phyloP scores from a whole-genome alignment of 2,888 invertebrate species.

The Plebejus melissa region DNA sequence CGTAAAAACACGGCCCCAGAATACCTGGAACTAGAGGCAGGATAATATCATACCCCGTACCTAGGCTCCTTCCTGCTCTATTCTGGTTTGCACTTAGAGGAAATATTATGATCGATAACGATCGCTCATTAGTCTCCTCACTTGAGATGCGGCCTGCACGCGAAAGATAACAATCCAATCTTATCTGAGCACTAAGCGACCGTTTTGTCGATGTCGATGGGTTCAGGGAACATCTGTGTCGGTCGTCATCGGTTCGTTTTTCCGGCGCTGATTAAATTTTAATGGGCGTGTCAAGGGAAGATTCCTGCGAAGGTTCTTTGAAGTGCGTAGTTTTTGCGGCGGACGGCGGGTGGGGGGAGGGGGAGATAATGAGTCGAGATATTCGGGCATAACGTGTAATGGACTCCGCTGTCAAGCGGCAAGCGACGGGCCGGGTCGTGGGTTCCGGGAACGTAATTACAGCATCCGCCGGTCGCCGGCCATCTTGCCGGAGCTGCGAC shows the following conservation, averaged over 20 bases:
- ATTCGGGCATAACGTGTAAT: background rate
- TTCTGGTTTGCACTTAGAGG: slow-evolving; percentile 2
- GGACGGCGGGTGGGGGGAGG: background rate
- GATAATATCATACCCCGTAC: background rate
- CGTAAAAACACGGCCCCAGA: slow-evolving; percentile 5
- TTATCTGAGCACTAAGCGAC: background rate
- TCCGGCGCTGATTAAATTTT: slow-evolving; percentile 22
- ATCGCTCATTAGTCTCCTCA: background rate
- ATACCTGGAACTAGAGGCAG: background rate
- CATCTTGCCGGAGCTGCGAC: background rate
- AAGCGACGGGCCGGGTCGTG: slow-evolving; percentile 41
- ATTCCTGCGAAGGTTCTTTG: slow-evolving; percentile 13
- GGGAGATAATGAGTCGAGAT: background rate
- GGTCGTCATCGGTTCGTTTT: background rate
- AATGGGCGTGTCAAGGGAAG: slow-evolving; percentile 10
- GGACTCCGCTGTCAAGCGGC: slow-evolving; percentile 33
- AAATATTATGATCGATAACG: background rate
- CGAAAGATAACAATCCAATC: background rate
- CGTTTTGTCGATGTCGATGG: background rate
- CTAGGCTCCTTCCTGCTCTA: background rate
- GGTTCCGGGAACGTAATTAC: slow-evolving; percentile 74
- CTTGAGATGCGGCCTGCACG: background rate
- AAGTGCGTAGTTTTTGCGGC: background rate
- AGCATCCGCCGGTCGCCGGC: slow-evolving; percentile 59
- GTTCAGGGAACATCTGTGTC: slow-evolving; percentile 19